phyloP scores from a whole-genome alignment of 2,888 invertebrate genomes.

The Drosophila anomalata region DNA sequence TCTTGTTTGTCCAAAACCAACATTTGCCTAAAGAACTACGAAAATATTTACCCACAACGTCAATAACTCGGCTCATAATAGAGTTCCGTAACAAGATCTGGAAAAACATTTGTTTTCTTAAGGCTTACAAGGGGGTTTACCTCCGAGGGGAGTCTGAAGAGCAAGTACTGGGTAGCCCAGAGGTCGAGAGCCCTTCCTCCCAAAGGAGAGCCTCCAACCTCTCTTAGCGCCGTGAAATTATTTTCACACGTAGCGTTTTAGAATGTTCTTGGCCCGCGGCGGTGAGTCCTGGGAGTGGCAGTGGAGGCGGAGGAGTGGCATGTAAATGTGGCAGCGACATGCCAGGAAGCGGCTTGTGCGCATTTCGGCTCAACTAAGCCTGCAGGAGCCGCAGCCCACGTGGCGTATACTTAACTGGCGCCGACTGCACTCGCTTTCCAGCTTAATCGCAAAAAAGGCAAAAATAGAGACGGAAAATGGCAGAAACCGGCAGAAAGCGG shows the following conservation, averaged over 20 bases:
- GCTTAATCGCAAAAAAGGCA: constrained; percentile 36
- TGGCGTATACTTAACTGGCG: constrained; percentile 63
- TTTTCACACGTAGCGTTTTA: constrained; percentile 59
- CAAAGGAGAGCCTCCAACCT: too few species aligned
- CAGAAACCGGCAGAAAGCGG: neutral
- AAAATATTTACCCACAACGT: neutral
- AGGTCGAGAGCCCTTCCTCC: constrained; percentile 5
- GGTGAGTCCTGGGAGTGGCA: constrained; percentile 38
- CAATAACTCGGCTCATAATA: neutral
- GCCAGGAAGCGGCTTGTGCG: constrained; percentile 44
- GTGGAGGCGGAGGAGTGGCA: constrained; percentile 33
- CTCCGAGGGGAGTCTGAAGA: too few species aligned
- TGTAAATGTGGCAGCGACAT: constrained; percentile 58
- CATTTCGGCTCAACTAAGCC: constrained; percentile 47
- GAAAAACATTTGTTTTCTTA: too few species aligned
- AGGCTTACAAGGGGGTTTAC: too few species aligned
- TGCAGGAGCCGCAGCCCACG: constrained; percentile 42
- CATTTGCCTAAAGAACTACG: neutral
- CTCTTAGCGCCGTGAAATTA: constrained; percentile 56
- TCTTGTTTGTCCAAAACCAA: neutral
- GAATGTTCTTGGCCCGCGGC: constrained; percentile 50
- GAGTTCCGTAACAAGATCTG: neutral
- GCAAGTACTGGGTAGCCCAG: constrained; percentile 17
- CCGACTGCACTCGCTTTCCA: constrained; percentile 44
- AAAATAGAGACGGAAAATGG: neutral